These are phyloP conservation scores for Coecobrya sp. DNA, from an alignment of 2,888 invertebrate genomes.

Conservation along the genomic window DNA sequence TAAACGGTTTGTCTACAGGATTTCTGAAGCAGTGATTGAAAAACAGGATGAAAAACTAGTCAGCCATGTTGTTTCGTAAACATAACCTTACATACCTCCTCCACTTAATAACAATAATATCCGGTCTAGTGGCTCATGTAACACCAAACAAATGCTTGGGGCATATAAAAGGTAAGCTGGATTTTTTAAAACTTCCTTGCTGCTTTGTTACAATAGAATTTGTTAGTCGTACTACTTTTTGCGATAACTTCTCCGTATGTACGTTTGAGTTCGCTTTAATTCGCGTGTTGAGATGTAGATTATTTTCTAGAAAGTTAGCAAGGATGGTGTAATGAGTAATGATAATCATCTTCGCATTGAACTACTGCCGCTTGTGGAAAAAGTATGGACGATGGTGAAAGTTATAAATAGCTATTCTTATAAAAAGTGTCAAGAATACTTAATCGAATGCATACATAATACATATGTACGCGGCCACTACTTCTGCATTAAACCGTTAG, in stretches of 20 bases:
- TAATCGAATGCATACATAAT: too few relatives aligned
- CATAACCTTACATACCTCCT: conserved; percentile 78
- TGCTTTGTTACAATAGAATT: not conserved
- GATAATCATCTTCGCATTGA: not conserved
- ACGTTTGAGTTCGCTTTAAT: not conserved
- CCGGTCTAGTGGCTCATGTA: conserved; percentile 74
- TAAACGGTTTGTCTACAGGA: not conserved
- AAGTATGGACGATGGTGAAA: too few relatives aligned
- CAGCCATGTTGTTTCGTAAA: conserved; percentile 79
- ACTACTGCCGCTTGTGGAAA: not conserved
- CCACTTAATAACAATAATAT: conserved; percentile 76
- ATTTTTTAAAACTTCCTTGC: not conserved
- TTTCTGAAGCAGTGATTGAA: conserved; percentile 17
- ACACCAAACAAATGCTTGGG: conserved; percentile 78
- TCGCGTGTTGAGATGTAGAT: not conserved
- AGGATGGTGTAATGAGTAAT: not conserved
- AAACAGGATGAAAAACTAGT: conserved; percentile 51
- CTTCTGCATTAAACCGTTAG: too few relatives aligned
- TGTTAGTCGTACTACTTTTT: not conserved
- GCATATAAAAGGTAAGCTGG: conserved; percentile 64
- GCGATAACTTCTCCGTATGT: not conserved
- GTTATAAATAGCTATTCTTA: too few relatives aligned
- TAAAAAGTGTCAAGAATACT: too few relatives aligned
- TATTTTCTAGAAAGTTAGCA: not conserved
- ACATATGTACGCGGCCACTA: too few relatives aligned